Evolutionary conservation across 2,797 vertebrate species (phyloP).

Genomic region (Muraenolepis orangiensis): DNA sequence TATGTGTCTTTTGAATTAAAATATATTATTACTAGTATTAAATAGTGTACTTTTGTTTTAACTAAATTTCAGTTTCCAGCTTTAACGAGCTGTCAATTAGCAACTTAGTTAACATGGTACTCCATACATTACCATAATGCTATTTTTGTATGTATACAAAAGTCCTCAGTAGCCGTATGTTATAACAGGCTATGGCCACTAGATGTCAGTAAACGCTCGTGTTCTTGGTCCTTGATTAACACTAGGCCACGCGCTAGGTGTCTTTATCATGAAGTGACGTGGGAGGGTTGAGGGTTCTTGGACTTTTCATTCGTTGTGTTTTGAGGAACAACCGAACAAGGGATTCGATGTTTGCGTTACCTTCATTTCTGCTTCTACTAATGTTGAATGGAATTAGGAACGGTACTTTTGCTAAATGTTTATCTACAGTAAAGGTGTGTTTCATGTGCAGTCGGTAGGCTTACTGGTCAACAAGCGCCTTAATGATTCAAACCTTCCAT

Average conservation of each 20-base stretch:
- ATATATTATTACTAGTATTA: neutral
- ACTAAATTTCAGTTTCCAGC: too few relatives aligned
- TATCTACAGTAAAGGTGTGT: neutral
- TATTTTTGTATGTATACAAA: neutral
- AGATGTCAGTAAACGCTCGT: neutral
- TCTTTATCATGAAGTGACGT: neutral
- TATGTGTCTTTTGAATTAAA: neutral
- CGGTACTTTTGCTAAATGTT: slow-evolving; percentile 6
- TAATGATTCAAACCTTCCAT: neutral
- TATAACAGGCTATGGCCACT: neutral
- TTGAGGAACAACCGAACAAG: neutral
- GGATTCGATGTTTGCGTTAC: slow-evolving; percentile 7
- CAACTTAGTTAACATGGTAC: too few relatives aligned
- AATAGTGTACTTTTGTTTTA: too few relatives aligned
- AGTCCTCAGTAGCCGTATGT: neutral
- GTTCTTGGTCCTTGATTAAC: too few relatives aligned
- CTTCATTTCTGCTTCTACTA: neutral
- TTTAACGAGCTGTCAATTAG: too few relatives aligned
- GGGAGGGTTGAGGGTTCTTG: neutral
- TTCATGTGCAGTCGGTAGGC: neutral
- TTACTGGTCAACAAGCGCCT: neutral
- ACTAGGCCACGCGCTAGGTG: neutral
- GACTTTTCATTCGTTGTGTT: neutral
- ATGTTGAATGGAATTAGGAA: neutral
- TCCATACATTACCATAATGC: neutral